phyloP scores from a whole-genome alignment of 2,113 vertebrate species.

The Rhinoptilus africanus region DNA sequence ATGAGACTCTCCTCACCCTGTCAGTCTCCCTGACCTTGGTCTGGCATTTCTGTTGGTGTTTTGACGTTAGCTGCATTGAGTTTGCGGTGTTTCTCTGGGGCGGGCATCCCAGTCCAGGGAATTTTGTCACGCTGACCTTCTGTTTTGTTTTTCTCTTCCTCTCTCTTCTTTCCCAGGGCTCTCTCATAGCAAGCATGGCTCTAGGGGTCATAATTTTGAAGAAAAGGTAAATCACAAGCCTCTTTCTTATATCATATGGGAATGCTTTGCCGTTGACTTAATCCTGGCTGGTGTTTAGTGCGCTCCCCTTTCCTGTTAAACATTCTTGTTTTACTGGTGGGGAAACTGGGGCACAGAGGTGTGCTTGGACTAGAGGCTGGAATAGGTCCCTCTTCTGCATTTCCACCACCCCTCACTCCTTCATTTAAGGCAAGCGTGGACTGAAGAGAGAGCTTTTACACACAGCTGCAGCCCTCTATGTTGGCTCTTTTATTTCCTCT shows the following conservation, averaged over 20 bases:
- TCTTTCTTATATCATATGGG: fast-evolving
- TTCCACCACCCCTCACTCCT: background rate
- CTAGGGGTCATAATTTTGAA: conserved; percentile 93
- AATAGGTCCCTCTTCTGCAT: background rate
- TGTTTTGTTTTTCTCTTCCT: background rate
- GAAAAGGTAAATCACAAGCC: conserved; percentile 81
- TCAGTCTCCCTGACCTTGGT: background rate
- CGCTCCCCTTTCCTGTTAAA: background rate
- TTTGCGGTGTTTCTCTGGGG: background rate
- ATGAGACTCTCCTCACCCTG: background rate
- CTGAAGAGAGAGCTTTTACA: background rate
- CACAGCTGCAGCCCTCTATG: background rate
- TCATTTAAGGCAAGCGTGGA: background rate
- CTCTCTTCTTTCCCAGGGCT: conserved; percentile 80
- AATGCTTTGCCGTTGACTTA: background rate
- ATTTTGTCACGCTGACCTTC: background rate
- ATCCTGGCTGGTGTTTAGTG: background rate
- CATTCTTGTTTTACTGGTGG: background rate
- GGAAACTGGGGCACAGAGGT: background rate
- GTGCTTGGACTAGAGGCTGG: background rate
- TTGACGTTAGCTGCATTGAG: fast-evolving
- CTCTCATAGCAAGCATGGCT: conserved; percentile 95
- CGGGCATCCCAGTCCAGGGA: fast-evolving
- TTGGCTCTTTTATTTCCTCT: background rate
- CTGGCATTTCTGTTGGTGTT: background rate